Conservation (phyloP, 2,797 vertebrate species). For the Xiphophorus birchmanni region DNA sequence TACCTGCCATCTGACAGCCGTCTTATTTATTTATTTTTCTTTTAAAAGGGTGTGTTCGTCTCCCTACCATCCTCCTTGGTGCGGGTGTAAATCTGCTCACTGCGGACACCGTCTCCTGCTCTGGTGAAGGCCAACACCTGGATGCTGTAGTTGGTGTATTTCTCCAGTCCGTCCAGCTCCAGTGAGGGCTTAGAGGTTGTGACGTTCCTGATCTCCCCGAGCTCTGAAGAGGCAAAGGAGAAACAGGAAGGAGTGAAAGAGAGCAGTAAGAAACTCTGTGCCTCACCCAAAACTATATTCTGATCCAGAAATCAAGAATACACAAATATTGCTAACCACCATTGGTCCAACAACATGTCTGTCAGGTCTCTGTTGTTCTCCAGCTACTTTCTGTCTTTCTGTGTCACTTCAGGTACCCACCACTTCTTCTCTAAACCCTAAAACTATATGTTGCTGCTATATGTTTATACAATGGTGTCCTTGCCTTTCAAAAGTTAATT, state of each 20-base stretch:
- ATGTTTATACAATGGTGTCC: too few species aligned
- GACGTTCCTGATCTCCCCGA: constrained; percentile 95
- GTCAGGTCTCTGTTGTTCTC: too few species aligned
- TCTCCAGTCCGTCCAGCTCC: constrained; percentile 94
- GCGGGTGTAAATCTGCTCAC: constrained; percentile 95
- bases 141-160: constrained; percentile 98
- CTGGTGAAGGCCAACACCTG: constrained; percentile 95
- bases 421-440: too few species aligned
- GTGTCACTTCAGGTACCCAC: too few species aligned
- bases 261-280: too few species aligned
- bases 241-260: neutral
- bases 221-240: constrained; percentile 76
- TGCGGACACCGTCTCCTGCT: constrained; percentile 94
- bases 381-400: too few species aligned
- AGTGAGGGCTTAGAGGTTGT: constrained; percentile 91
- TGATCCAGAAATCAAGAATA: neutral
- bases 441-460: too few species aligned
- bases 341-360: too few species aligned
- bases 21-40: neutral
- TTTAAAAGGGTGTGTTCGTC: neutral
- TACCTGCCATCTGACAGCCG: neutral
- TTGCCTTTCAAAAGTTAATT: neutral
- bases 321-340: neutral
- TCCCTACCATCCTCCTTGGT: constrained; percentile 94
- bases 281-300: neutral